These are phyloP conservation scores for Gambusia yucatana DNA, from an alignment of 2,797 vertebrate species.

Conservation along the genomic window DNA sequence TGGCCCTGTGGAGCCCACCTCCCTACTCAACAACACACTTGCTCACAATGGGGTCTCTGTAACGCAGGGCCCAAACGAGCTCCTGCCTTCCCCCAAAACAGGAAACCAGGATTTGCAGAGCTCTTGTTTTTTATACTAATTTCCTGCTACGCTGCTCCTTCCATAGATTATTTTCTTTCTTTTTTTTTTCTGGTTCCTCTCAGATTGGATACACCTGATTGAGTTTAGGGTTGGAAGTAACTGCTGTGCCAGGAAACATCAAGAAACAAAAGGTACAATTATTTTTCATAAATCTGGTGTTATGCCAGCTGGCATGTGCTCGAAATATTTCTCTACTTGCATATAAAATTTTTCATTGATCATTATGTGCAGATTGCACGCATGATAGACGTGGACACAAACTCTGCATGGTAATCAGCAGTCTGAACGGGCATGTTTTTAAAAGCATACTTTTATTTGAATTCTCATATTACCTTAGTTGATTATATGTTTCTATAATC, in stretches of 20 bases:
- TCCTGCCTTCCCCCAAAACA: constrained; percentile 82
- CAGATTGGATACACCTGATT: constrained; percentile 72
- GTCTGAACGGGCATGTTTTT: constrained; percentile 52
- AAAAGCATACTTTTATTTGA: constrained; percentile 68
- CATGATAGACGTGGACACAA: constrained; percentile 52
- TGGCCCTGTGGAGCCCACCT: constrained; percentile 73
- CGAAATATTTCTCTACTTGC: constrained; percentile 26
- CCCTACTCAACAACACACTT: constrained; percentile 76
- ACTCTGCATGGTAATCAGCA: constrained; percentile 37
- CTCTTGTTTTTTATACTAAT: constrained; percentile 85
- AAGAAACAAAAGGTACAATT: constrained; percentile 10
- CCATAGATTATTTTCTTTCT: constrained; percentile 83
- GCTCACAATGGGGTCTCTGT: constrained; percentile 87
- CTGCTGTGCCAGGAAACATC: constrained; percentile 15
- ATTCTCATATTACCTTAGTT: constrained; percentile 69
- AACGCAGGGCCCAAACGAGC: constrained; percentile 74
- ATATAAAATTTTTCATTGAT: constrained; percentile 14
- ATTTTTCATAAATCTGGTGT: constrained; percentile 5
- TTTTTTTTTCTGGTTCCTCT: constrained; percentile 77
- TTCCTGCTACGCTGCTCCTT: constrained; percentile 85
- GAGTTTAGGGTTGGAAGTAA: constrained; percentile 49
- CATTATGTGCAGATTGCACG: constrained; percentile 18
- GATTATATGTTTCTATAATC: constrained; percentile 76
- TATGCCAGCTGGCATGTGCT: constrained; percentile 5
- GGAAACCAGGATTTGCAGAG: constrained; percentile 83